These are phyloP conservation scores for Pseudorectes ferrugineus DNA, from an alignment of 2,113 vertebrate genomes.

Conservation along the genomic window DNA sequence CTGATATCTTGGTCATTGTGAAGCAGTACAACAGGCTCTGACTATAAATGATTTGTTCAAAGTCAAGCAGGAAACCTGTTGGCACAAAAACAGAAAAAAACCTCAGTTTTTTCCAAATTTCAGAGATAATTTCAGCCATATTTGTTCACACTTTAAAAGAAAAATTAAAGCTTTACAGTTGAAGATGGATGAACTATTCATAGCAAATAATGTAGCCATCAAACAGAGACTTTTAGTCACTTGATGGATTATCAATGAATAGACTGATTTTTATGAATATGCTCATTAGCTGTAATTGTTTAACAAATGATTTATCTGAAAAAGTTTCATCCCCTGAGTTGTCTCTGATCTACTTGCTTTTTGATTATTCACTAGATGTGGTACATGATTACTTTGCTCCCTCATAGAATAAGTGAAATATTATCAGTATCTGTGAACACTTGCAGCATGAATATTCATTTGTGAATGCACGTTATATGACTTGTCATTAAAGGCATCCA, in stretches of 20 bases:
- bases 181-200: slow-evolving; percentile 41
- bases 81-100: background rate
- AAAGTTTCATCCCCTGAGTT: slow-evolving; percentile 23
- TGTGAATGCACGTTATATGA: background rate
- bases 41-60: background rate
- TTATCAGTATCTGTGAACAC: background rate
- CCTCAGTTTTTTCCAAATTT: background rate
- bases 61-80: slow-evolving; percentile 13
- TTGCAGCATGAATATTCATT: slow-evolving; percentile 40
- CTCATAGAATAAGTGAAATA: slow-evolving; percentile 35
- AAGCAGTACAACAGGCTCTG: background rate
- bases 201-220: slow-evolving; percentile 46
- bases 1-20: background rate
- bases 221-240: slow-evolving; percentile 38
- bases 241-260: slow-evolving; percentile 49
- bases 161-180: slow-evolving; percentile 17
- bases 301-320: slow-evolving; percentile 52
- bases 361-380: slow-evolving; percentile 29
- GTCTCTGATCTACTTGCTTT: slow-evolving; percentile 24
- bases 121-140: slow-evolving; percentile 14
- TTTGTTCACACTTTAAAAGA: slow-evolving; percentile 13
- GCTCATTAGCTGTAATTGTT: slow-evolving; percentile 61
- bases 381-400: background rate
- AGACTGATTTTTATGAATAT: slow-evolving; percentile 63
- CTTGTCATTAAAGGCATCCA: slow-evolving; percentile 16